Evolutionary conservation across 2,888 invertebrate species (phyloP).

Genomic region (Oscheius sp.): DNA sequence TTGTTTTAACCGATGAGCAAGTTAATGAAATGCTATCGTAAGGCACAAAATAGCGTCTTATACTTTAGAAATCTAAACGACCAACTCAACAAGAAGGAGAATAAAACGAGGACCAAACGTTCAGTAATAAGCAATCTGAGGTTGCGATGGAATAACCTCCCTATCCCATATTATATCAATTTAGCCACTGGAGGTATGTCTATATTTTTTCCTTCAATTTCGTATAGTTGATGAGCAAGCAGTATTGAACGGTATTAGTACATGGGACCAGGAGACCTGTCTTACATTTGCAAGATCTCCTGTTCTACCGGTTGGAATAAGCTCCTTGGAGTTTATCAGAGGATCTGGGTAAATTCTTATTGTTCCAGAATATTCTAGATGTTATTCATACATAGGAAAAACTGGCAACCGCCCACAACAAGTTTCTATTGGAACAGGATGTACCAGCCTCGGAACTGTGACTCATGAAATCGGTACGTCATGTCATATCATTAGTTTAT

Average conservation of each 20-base stretch:
- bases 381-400: constrained; percentile 65
- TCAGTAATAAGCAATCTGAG: constrained; percentile 49
- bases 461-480: constrained; percentile 65
- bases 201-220: too few species aligned
- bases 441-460: constrained; percentile 62
- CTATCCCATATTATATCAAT: constrained; percentile 57
- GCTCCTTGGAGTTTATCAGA: constrained; percentile 4
- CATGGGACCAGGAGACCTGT: constrained; percentile 63
- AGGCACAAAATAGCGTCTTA: neutral
- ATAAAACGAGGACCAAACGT: constrained; percentile 9
- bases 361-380: constrained; percentile 37
- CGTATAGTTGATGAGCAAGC: constrained; percentile 50
- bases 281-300: constrained; percentile 50
- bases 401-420: constrained; percentile 46
- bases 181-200: constrained; percentile 52
- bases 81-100: constrained; percentile 25
- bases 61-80: constrained; percentile 38
- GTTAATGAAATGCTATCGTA: constrained; percentile 50
- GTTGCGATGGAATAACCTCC: constrained; percentile 43
- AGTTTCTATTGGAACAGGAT: constrained; percentile 67
- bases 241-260: constrained; percentile 54
- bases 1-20: constrained; percentile 60
- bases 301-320: neutral
- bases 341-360: constrained; percentile 6
- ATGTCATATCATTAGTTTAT: neutral